These are phyloP conservation scores for Clostera curtula DNA, from an alignment of 2,888 invertebrate genomes.

Conservation along the genomic window DNA sequence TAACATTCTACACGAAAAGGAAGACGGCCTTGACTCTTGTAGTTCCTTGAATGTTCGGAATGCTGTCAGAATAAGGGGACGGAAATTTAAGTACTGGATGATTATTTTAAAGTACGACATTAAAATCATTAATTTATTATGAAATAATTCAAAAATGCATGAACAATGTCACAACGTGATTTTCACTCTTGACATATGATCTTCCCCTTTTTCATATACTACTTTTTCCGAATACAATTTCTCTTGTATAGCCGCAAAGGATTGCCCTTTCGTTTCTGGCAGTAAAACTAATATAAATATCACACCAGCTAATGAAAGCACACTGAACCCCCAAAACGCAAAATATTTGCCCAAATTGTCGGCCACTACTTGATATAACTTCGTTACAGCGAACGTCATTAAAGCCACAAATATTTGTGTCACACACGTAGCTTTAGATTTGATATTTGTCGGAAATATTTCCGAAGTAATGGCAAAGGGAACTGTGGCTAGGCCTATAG, in stretches of 20 bases:
- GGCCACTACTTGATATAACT: slow-evolving; percentile 72
- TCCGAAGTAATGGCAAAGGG: slow-evolving; percentile 78
- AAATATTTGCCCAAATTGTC: slow-evolving; percentile 66
- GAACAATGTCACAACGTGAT: slow-evolving; percentile 36
- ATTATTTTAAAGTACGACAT: not conserved
- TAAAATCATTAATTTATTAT: slow-evolving; percentile 12
- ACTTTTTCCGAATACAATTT: slow-evolving; percentile 56
- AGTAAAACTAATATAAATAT: slow-evolving; percentile 66
- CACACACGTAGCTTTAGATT: slow-evolving; percentile 78
- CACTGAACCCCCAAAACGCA: slow-evolving; percentile 73
- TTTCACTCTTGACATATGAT: slow-evolving; percentile 47
- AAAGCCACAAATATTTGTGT: slow-evolving; percentile 76
- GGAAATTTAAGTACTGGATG: slow-evolving; percentile 9
- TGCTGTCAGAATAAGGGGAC: slow-evolving; percentile 15
- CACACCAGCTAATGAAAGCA: slow-evolving; percentile 65
- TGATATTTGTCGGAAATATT: slow-evolving; percentile 77
- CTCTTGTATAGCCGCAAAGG: slow-evolving; percentile 74
- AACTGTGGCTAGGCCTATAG: slow-evolving; percentile 77
- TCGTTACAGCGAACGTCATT: slow-evolving; percentile 75
- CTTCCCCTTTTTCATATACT: slow-evolving; percentile 47
- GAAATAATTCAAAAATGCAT: slow-evolving; percentile 8
- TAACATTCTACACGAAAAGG: slow-evolving; percentile 1
- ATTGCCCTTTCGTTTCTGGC: slow-evolving; percentile 78
- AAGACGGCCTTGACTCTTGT: not conserved
- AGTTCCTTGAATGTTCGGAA: slow-evolving; percentile 8